Evolutionary conservation across 2,888 invertebrate species (phyloP).

Genomic region (Rhagium mordax): DNA sequence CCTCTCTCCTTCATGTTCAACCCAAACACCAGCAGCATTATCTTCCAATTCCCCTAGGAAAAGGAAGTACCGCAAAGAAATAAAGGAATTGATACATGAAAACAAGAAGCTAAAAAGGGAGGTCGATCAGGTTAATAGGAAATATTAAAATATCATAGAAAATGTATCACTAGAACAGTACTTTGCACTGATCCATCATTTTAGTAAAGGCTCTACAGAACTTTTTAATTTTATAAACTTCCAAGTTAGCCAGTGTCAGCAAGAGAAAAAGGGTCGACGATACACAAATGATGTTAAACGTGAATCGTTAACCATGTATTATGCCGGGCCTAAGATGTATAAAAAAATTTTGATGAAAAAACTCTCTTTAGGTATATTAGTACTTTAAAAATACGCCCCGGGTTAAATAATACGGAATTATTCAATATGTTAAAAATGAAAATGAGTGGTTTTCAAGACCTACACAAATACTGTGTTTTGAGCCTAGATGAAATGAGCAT

Average conservation of each 20-base stretch:
- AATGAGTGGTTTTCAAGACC: constrained; percentile 8
- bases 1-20: constrained; percentile 15
- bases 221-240: neutral
- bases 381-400: constrained; percentile 20
- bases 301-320: constrained; percentile 31
- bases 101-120: constrained; percentile 20
- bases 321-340: constrained; percentile 29
- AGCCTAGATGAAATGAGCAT: constrained; percentile 38
- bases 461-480: constrained; percentile 23
- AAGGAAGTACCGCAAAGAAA: constrained; percentile 3
- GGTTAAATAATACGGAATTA: constrained; percentile 23
- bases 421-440: constrained; percentile 29
- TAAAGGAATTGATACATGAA: constrained; percentile 2
- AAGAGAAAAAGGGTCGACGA: constrained; percentile 2
- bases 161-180: constrained; percentile 2
- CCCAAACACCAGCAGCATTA: constrained; percentile 22
- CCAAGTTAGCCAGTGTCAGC: neutral
- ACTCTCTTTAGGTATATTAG: neutral
- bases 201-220: constrained; percentile 1
- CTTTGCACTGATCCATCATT: constrained; percentile 5
- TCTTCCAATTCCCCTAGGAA: constrained; percentile 27
- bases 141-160: neutral
- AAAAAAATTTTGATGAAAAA: constrained; percentile 21
- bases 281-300: constrained; percentile 25
- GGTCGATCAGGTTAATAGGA: neutral